Conservation (phyloP, 2,113 vertebrate genomes). For the Anser cygnoides region DNA sequence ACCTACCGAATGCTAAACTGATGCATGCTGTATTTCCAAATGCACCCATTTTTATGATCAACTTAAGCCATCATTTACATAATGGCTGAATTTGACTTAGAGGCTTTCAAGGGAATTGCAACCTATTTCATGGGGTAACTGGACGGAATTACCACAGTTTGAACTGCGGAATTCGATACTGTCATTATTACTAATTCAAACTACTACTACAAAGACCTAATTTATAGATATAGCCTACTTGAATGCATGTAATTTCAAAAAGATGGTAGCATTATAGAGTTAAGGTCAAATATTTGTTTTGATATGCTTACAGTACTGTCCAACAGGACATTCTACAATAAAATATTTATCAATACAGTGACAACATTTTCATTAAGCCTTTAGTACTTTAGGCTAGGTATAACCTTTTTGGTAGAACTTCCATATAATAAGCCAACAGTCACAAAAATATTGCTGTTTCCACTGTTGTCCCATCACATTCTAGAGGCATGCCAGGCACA, state of each 20-base stretch:
- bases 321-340: background rate
- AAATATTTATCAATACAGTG: slow-evolving; percentile 1
- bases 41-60: background rate
- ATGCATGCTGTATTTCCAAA: background rate
- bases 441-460: slow-evolving; percentile 6
- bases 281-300: background rate
- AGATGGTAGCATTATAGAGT: background rate
- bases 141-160: background rate
- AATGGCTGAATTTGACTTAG: background rate
- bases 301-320: background rate
- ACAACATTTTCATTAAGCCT: slow-evolving; percentile 31
- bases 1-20: background rate
- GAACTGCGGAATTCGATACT: background rate
- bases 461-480: background rate
- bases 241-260: background rate
- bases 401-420: slow-evolving; percentile 29
- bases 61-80: background rate
- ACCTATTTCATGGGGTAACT: background rate
- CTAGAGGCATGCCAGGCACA: background rate
- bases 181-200: background rate
- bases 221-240: background rate
- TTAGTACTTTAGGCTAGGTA: background rate
- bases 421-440: slow-evolving; percentile 21
- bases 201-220: background rate
- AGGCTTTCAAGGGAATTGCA: background rate